Percentiles rank a stretch among this genome's conserved stretches.
Evolutionary conservation across 1,140 invertebrate genomes (phyloP).

Genomic region (Teleogryllus occipitalis): DNA sequence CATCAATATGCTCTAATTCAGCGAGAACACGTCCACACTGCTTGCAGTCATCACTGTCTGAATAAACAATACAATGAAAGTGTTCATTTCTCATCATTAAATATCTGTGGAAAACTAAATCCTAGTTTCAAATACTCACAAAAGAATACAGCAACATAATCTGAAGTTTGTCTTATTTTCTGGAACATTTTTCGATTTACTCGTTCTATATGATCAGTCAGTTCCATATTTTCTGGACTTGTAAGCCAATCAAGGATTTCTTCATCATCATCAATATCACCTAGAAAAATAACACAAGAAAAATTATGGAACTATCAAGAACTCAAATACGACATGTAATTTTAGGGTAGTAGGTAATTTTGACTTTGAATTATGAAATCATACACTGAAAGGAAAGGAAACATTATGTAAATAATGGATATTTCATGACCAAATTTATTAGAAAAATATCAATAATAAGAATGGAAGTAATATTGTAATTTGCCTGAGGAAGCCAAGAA

Average conservation of each 20-base stretch:
- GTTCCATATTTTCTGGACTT: slow-evolving; percentile 88
- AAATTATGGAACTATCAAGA: too few species aligned
- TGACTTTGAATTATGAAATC: too few species aligned
- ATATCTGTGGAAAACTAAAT: too few species aligned
- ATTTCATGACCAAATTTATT: too few species aligned
- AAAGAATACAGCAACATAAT: slow-evolving; percentile 91
- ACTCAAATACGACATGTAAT: too few species aligned
- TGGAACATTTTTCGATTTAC: slow-evolving; percentile 91
- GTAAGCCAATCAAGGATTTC: slow-evolving; percentile 90
- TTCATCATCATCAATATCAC: slow-evolving; percentile 85
- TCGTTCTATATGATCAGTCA: slow-evolving; percentile 86
- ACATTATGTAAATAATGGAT: too few species aligned
- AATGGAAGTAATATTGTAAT: too few species aligned
- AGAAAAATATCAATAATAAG: too few species aligned
- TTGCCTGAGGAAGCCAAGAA: too few species aligned
- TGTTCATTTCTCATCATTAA: not conserved
- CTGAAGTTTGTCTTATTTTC: slow-evolving; percentile 79
- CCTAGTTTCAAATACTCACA: slow-evolving; percentile 55
- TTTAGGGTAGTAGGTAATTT: too few species aligned
- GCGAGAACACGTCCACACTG: slow-evolving; percentile 79
- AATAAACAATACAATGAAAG: slow-evolving; percentile 28
- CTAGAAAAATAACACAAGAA: slow-evolving; percentile 28
- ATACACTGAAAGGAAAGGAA: too few species aligned
- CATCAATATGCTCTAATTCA: slow-evolving; percentile 89
- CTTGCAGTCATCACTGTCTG: slow-evolving; percentile 89